These are phyloP conservation scores for Drosophila algonquin DNA, from an alignment of 2,888 invertebrate genomes.

Conservation along the genomic window DNA sequence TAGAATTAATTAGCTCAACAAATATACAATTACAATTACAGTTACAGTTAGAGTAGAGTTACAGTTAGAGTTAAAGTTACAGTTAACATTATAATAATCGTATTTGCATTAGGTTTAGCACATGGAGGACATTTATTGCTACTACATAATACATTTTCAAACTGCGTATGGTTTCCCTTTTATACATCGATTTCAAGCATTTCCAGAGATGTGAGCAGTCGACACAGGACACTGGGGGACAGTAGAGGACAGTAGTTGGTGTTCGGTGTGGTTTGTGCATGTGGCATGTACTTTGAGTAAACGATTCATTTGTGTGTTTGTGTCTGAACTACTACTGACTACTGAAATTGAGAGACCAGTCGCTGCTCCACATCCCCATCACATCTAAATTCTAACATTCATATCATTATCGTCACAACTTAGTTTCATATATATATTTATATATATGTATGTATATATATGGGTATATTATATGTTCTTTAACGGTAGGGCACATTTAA, in stretches of 20 bases:
- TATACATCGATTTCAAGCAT: slow-evolving; percentile 31
- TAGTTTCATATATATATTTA: slow-evolving; percentile 14
- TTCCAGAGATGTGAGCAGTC: slow-evolving; percentile 12
- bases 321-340: slow-evolving; percentile 5
- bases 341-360: not conserved
- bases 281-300: not conserved
- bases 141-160: slow-evolving; percentile 70
- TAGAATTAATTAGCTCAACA: slow-evolving; percentile 67
- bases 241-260: not conserved
- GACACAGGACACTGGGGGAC: not conserved
- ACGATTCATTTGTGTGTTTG: no score
- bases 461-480: slow-evolving; percentile 18
- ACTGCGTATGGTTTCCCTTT: slow-evolving; percentile 41
- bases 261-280: not conserved
- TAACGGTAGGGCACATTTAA: slow-evolving; percentile 82
- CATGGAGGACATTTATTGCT: slow-evolving; percentile 81
- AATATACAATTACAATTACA: slow-evolving; percentile 64
- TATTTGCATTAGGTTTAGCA: slow-evolving; percentile 75
- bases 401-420: slow-evolving; percentile 13
- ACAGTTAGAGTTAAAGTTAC: slow-evolving; percentile 30
- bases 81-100: slow-evolving; percentile 39
- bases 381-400: slow-evolving; percentile 9
- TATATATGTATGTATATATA: not conserved
- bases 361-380: slow-evolving; percentile 13
- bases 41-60: slow-evolving; percentile 24